Evolutionary conservation across 2,888 invertebrate genomes (phyloP), one percentile per base, ranked within the genome.

Genomic region (Sthenelais limicola): DNA sequence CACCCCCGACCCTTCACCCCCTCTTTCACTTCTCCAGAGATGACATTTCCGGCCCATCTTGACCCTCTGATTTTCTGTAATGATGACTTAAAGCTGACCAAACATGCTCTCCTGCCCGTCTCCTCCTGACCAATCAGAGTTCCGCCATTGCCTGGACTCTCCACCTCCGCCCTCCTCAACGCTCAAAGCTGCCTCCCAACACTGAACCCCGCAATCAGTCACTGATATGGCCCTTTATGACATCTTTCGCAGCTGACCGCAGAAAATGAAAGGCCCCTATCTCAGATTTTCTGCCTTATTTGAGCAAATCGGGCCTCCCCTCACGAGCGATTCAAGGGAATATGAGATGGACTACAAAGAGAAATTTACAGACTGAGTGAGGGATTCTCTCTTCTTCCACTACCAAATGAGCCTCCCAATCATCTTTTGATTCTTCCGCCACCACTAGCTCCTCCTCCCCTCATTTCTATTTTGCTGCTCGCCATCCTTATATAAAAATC

Each of bases 201-300:
- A 30, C 52, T n/a, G 21, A n/a, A 32, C 56, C 32, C 56, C 33
- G 21, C 56, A 56, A 56, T 56, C 56, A 56, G 56, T 33, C 56
- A 56, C 56, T 56, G 56, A 56, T 56, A 56, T 56, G 21, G 32
- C 56, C 56, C 56, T 56, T 56, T 56, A 28, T 28, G 33, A 33
- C 56, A 28, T 56, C 56, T 33, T 56, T 56, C 21, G 33, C 56
- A 32, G 56, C 18, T 33, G 30, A 33, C 56, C 56, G 56, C 56
- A 56, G 56, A 56, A 56, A 56, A 56, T 56, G 56, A 56, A 56
- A 56, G 33, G 56, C 21, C 33, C 56, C 56, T 56, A 56, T 56
- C 56, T 56, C 56, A 56, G 56, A 56, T 56, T 56, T 56, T 56
- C 56, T 33, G 56, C 56, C 56, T 56, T 56, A 56, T 56, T 56